phyloP scores from a whole-genome alignment of 2,113 vertebrate species.

The Oxyruncus cristatus region DNA sequence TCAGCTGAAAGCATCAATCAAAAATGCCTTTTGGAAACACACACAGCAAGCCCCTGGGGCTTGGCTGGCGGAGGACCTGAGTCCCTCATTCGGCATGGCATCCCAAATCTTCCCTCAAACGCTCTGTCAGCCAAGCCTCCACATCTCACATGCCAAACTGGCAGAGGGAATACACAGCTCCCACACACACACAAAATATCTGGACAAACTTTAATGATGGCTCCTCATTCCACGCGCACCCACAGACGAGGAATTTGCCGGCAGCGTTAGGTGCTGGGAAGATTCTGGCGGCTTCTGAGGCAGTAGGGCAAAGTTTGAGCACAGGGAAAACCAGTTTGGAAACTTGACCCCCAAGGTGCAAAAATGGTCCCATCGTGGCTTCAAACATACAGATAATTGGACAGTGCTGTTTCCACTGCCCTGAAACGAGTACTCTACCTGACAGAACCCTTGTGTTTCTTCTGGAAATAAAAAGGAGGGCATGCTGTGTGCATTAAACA shows the following conservation, averaged over 20 bases:
- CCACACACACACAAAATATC: background rate
- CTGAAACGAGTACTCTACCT: background rate
- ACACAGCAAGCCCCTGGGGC: background rate
- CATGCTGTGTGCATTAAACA: background rate
- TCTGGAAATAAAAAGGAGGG: background rate
- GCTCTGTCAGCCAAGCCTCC: slow-evolving; percentile 8
- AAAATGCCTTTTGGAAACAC: slow-evolving; percentile 24
- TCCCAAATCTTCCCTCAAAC: background rate
- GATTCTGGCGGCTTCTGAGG: background rate
- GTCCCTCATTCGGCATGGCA: background rate
- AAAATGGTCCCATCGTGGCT: background rate
- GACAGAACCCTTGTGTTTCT: background rate
- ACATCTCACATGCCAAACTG: background rate
- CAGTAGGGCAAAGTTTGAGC: background rate
- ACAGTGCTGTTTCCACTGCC: background rate
- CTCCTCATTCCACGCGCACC: background rate
- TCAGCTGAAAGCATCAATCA: slow-evolving; percentile 49
- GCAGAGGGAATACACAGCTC: background rate
- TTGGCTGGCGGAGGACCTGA: slow-evolving; percentile 1
- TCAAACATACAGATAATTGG: background rate
- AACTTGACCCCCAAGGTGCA: background rate
- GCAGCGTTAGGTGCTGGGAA: background rate
- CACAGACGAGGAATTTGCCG: background rate
- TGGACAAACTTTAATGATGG: background rate
- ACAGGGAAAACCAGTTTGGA: background rate